These are phyloP conservation scores for Lasioglossum leucozonium DNA, from an alignment of 2,888 invertebrate species.

Conservation along the genomic window DNA sequence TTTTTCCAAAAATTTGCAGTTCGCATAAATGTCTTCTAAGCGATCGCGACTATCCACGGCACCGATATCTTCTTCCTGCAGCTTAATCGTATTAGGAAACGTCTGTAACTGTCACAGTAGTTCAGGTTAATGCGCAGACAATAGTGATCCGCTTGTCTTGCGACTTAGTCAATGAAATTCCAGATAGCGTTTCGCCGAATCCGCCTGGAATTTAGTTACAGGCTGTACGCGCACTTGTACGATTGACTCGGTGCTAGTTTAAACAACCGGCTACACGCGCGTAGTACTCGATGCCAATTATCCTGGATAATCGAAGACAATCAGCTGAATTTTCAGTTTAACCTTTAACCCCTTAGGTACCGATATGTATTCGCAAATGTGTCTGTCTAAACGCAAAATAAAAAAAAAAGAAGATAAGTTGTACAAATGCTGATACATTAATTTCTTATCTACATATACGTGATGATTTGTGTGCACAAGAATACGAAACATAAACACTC, in stretches of 20 bases:
- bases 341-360: too few species aligned
- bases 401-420: too few species aligned
- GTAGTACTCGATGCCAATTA: background rate
- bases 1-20: background rate
- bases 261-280: background rate
- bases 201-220: conserved; percentile 10
- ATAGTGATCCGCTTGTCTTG: conserved; percentile 31
- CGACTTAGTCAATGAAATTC: conserved; percentile 13
- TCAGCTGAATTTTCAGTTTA: background rate
- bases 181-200: conserved; percentile 4
- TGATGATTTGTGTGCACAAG: too few species aligned
- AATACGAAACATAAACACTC: too few species aligned
- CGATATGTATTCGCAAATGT: too few species aligned
- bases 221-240: background rate
- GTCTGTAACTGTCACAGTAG: conserved; percentile 26
- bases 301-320: background rate
- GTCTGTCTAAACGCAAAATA: too few species aligned
- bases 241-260: background rate
- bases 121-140: conserved; percentile 27
- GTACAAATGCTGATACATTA: too few species aligned
- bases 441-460: too few species aligned
- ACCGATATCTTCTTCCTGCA: conserved; percentile 16
- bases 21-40: background rate
- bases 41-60: background rate
- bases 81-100: conserved; percentile 23